Evolutionary conservation across 2,113 vertebrate species (phyloP).

Genomic region (Phodopus roborovskii): DNA sequence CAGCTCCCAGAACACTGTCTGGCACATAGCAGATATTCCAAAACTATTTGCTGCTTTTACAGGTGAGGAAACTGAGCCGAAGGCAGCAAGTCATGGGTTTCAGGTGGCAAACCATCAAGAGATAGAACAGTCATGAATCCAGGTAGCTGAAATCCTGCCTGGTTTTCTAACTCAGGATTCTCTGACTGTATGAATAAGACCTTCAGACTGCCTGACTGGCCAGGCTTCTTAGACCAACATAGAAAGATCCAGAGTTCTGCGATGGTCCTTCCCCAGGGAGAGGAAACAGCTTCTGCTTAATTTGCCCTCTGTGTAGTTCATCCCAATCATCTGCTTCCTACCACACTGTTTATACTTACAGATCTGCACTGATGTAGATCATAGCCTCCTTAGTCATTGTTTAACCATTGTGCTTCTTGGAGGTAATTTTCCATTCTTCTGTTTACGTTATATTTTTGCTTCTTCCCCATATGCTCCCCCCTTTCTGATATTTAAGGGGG

Average conservation of each 20-base stretch:
- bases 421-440: conserved; percentile 80
- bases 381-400: conserved; percentile 81
- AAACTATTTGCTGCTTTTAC: neutral
- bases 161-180: neutral
- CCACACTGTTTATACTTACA: conserved; percentile 76
- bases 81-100: neutral
- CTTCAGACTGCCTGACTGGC: neutral
- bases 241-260: neutral
- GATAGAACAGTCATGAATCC: neutral
- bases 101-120: neutral
- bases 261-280: neutral
- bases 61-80: neutral
- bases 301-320: conserved; percentile 56
- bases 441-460: conserved; percentile 80
- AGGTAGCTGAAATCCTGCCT: neutral
- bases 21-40: neutral
- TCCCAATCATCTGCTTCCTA: conserved; percentile 24
- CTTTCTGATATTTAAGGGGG: conserved; percentile 52
- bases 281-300: conserved; percentile 77
- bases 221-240: neutral
- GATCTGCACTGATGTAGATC: conserved; percentile 79
- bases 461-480: neutral
- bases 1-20: neutral
- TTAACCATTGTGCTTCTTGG: conserved; percentile 76
- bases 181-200: neutral